Base-by-base conservation (phyloP, 2,797 vertebrate genomes). In the Lagodon rhomboides region DNA sequence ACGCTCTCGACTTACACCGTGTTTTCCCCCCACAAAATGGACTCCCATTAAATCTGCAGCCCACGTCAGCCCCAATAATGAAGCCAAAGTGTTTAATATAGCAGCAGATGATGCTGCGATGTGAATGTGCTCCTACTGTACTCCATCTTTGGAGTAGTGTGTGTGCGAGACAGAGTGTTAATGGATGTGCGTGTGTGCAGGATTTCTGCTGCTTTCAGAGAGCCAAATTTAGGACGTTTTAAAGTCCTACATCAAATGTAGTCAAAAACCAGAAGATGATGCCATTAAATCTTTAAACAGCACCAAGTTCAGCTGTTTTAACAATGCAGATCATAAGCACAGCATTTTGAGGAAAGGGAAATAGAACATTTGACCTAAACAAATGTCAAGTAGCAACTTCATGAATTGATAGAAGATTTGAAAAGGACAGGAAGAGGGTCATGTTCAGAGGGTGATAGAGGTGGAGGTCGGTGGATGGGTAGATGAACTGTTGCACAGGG, bases 1-100 rank as follows among this genome's bases (percentile, higher is more conserved):
- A 76, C 80, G 72, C 85, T 89, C 86, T 86, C 79, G 38, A 79
- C 86, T 92, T 89, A 88, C 83, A 78, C 84, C 25, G 23, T 82
- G 77, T 84, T 80, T 54, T 53, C 60, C 49, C 73, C 50, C 54
- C 49, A 65, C 70, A 79, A 81, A 88, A 73, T 68, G 65, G 82
- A 58, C 77, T 54, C 47, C 77, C 15, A 83, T 87, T 85, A 91
- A 88, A 86, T 73, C 62, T 80, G 66, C 70, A 38, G 67, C 72
- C 61, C 47, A 27, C 2, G 38, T 80, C 72, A 72, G 59, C 55
- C 43, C 55, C 69, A 30, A 51, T 81, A 81, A 91, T 68, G 44
- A 84, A 74, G 46, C 59, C 46, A 65, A 70, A 72, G 64, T 75
- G 60, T 80, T 82, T 68, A 68, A 77, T 76, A 73, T 82, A 58